Percentiles rank a stretch among this genome's conserved stretches.
Conservation (phyloP, 1,140 invertebrate genomes). For the Vanessa atalanta region DNA sequence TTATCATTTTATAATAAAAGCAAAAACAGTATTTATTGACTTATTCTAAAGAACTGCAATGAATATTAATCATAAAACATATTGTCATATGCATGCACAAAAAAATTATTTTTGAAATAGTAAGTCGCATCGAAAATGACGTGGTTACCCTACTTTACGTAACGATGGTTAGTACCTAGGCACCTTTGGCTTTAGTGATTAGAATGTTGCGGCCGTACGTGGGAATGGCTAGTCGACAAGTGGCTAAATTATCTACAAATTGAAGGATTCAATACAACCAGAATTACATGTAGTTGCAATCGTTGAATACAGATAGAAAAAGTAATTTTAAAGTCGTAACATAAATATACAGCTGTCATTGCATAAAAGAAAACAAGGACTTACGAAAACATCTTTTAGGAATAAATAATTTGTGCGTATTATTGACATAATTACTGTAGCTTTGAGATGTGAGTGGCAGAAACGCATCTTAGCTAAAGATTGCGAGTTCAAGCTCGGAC, state of each 20-base stretch:
- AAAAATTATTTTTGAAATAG: neutral
- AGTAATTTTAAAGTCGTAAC: neutral
- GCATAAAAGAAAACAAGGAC: too few relatives aligned
- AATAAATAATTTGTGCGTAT: too few relatives aligned
- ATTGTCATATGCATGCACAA: too few relatives aligned
- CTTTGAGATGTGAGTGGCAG: too few relatives aligned
- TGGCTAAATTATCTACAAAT: conserved; percentile 61
- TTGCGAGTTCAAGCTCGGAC: too few relatives aligned
- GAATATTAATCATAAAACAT: too few relatives aligned
- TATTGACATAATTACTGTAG: too few relatives aligned
- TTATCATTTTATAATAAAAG: too few relatives aligned
- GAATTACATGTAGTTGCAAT: conserved; percentile 12
- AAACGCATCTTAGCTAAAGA: too few relatives aligned
- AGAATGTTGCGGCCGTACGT: conserved; percentile 46
- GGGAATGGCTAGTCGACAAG: conserved; percentile 53
- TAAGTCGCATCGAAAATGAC: neutral
- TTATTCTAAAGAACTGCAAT: too few relatives aligned
- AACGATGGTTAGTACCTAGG: neutral
- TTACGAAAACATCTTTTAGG: too few relatives aligned
- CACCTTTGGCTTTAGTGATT: conserved; percentile 42
- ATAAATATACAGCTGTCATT: neutral
- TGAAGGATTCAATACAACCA: conserved; percentile 38
- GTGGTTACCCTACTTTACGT: conserved; percentile 1
- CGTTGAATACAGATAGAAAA: conserved; percentile 15
- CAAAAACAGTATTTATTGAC: too few relatives aligned